Conservation (phyloP, 2,113 vertebrate species). For the Malurus melanocephalus region DNA sequence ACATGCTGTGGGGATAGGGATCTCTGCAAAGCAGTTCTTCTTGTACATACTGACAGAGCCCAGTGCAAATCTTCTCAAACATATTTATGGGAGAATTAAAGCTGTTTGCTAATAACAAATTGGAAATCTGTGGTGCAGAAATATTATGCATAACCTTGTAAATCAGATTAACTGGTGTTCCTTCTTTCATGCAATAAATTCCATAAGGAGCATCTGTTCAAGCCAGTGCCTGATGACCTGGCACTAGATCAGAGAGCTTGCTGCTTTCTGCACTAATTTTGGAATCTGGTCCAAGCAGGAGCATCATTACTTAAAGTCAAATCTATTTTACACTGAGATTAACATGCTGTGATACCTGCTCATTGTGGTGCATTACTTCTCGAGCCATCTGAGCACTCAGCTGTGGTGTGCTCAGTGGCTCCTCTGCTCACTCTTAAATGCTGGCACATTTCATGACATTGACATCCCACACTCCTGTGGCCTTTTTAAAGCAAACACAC, state of each 20-base stretch:
- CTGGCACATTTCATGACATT: background rate
- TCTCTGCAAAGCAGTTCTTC: background rate
- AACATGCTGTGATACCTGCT: conserved; percentile 41
- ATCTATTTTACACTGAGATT: conserved; percentile 43
- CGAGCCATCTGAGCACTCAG: background rate
- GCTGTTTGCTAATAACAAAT: conserved; percentile 35
- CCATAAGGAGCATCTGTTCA: conserved; percentile 47
- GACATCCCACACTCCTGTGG: background rate
- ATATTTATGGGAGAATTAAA: conserved; percentile 23
- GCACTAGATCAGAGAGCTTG: conserved; percentile 40
- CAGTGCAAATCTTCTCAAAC: background rate
- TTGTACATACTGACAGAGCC: background rate
- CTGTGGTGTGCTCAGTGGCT: background rate
- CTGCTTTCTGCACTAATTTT: conserved; percentile 44
- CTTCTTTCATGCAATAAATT: conserved; percentile 42
- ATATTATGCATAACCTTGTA: conserved; percentile 47
- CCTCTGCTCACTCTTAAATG: background rate
- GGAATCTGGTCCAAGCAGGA: conserved; percentile 23
- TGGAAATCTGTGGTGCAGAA: conserved; percentile 34
- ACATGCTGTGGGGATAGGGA: background rate
- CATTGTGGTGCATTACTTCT: conserved; percentile 9
- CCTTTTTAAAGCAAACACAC: background rate
- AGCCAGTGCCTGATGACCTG: conserved; percentile 32
- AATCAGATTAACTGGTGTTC: conserved; percentile 57
- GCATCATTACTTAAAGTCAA: conserved; percentile 46